phyloP scores from a whole-genome alignment of 2,797 vertebrate species.

The Anas capensis region DNA sequence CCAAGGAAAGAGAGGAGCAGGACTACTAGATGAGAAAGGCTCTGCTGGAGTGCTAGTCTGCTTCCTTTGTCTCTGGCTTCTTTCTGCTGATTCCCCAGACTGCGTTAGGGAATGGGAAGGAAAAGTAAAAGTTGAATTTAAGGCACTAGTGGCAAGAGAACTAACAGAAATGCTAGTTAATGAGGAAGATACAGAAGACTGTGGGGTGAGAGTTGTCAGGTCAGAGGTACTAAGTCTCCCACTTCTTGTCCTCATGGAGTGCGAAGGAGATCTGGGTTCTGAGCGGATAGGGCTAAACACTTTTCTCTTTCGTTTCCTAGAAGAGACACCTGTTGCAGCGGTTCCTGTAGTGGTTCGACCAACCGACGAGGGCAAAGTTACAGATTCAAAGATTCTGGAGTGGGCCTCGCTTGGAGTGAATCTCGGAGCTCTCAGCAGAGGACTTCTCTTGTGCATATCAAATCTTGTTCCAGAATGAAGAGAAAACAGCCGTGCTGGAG shows the following conservation, averaged over 20 bases:
- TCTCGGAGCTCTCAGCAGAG: slow-evolving; percentile 92
- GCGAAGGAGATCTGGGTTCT: slow-evolving; percentile 93
- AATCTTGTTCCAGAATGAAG: slow-evolving; percentile 89
- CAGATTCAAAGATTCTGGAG: slow-evolving; percentile 96
- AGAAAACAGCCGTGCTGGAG: slow-evolving; percentile 89
- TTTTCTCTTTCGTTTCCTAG: slow-evolving; percentile 82
- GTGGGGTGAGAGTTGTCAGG: slow-evolving; percentile 83
- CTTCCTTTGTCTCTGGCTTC: slow-evolving; percentile 81
- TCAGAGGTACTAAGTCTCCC: slow-evolving; percentile 84
- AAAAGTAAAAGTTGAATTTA: slow-evolving; percentile 91
- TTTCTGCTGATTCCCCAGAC: slow-evolving; percentile 86
- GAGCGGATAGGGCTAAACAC: slow-evolving; percentile 82
- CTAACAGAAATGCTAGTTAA: slow-evolving; percentile 88
- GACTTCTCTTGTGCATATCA: slow-evolving; percentile 91
- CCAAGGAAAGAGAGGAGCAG: slow-evolving; percentile 90
- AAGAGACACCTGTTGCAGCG: slow-evolving; percentile 84
- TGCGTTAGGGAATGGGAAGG: slow-evolving; percentile 86
- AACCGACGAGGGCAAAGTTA: slow-evolving; percentile 85
- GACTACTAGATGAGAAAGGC: slow-evolving; percentile 85
- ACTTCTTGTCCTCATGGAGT: slow-evolving; percentile 97
- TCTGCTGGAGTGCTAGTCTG: slow-evolving; percentile 78
- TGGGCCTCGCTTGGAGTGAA: slow-evolving; percentile 98
- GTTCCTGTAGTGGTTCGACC: slow-evolving; percentile 83
- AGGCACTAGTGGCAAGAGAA: slow-evolving; percentile 96
- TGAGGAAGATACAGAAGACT: slow-evolving; percentile 87